Evolutionary conservation across 2,113 vertebrate species (phyloP).

Genomic region (Emydura subglobosa): DNA sequence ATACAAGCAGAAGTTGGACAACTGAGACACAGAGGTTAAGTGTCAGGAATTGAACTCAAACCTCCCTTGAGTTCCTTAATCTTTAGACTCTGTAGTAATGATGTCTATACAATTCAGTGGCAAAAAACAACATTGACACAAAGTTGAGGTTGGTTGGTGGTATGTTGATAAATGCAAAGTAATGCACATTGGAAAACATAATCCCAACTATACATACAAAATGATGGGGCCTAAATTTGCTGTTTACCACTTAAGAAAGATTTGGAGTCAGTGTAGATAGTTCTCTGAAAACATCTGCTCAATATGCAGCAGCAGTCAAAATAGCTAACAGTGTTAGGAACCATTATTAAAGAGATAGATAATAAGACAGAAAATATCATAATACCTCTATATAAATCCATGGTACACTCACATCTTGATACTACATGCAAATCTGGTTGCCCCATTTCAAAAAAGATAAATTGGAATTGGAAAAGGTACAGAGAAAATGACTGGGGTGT

Average conservation of each 20-base stretch:
- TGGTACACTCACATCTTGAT: not conserved
- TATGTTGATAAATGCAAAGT: not conserved
- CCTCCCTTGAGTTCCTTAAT: not conserved
- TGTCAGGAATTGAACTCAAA: not conserved
- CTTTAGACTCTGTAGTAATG: not conserved
- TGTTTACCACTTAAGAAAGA: not conserved
- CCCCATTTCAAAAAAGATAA: not conserved
- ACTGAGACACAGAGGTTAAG: not conserved
- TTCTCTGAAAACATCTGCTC: not conserved
- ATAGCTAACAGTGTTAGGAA: not conserved
- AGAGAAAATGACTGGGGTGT: not conserved
- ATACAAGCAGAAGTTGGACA: not conserved
- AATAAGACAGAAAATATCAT: not conserved
- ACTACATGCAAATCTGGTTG: not conserved
- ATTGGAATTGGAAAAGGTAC: not conserved
- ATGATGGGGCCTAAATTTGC: too few species aligned
- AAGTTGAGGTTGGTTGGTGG: not conserved
- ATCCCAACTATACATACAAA: not conserved
- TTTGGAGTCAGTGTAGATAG: not conserved
- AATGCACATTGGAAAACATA: not conserved
- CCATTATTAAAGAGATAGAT: not conserved
- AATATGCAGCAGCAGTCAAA: not conserved
- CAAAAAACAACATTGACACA: not conserved
- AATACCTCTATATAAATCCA: not conserved
- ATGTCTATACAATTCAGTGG: too few species aligned